Evolutionary conservation across 2,797 vertebrate species (phyloP), one percentile per base, ranked within the genome.

Genomic region (Falco novaeseelandiae): DNA sequence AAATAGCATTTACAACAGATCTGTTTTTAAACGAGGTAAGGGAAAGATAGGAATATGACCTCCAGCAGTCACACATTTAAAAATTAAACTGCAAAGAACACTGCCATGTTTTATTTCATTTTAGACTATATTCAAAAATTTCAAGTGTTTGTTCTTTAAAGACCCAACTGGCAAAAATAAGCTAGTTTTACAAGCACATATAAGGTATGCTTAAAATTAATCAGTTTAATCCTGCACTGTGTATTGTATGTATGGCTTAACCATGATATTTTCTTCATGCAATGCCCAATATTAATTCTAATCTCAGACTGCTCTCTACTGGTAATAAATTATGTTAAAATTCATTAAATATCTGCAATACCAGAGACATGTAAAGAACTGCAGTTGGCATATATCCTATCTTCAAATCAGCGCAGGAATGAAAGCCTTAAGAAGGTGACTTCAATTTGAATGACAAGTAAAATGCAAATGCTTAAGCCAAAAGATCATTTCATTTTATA

Each of bases 301-400:
- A 98, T 98, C 97, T 97, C 97, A 97, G 69, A 97, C 95, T 98
- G 97, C 97, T 98, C 98, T 97, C 98, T 98, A 94, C 97, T 98
- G 98, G 98, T 95, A 91, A 98, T 97, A 96, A 97, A 97, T 97
- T 96, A 97, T 83, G 88, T 74, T 94, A 95, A 97, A 92, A 54
- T 34, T 95, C 93, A 97, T 96, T 97, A 96, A 93, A 76, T 87
- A 95, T 32, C 22, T 22, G 62, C 71, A 95, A 49, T 48, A 67
- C 29, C 20, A 58, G 58, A 66, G 29, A 59, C 30, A 80, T 13
- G 30, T 23, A 49, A 89, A 89, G 17, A 49, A 20, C 49, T 51
- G 17, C 26, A 51, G 42, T 42, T 86, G 73, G 23, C 12, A 42
- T 32, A 11, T 26, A 62, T 16, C 34, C 66, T 84, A 0, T 42